Conservation (phyloP, 2,797 vertebrate species). For the Premnoplex brunnescens region DNA sequence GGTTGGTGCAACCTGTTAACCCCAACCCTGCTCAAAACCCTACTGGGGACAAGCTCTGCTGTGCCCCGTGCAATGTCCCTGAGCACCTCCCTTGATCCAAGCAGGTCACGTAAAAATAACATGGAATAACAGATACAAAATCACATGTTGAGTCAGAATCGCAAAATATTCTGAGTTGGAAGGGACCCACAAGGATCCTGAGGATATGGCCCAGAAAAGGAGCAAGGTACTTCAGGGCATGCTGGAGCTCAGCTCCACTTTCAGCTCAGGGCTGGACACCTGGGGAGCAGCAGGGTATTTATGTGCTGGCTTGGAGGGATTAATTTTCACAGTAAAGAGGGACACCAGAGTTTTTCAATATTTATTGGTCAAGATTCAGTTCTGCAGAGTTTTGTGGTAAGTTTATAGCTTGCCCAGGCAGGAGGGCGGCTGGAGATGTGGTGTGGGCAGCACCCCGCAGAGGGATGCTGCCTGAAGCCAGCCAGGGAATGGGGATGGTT, state of each 20-base stretch:
- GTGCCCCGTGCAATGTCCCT: accelerated
- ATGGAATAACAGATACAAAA: background rate
- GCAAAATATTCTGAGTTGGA: background rate
- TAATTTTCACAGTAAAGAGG: background rate
- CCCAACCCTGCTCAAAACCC: background rate
- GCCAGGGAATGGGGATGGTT: background rate
- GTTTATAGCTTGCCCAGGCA: slow-evolving; percentile 3
- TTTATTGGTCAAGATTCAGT: background rate
- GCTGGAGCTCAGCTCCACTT: background rate
- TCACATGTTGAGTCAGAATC: background rate
- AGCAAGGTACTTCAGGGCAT: background rate
- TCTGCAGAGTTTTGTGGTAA: background rate
- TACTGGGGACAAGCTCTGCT: background rate
- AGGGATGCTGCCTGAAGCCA: background rate
- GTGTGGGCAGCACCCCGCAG: background rate
- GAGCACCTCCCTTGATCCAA: background rate
- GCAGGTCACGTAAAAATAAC: background rate
- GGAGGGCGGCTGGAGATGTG: background rate
- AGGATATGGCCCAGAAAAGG: background rate
- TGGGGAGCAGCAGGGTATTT: background rate
- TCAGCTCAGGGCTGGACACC: background rate
- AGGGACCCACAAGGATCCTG: background rate
- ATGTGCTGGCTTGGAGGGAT: background rate
- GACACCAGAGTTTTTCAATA: background rate
- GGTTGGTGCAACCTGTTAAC: background rate